Evolutionary conservation across 2,888 invertebrate genomes (phyloP).

Genomic region (Noctua janthe): DNA sequence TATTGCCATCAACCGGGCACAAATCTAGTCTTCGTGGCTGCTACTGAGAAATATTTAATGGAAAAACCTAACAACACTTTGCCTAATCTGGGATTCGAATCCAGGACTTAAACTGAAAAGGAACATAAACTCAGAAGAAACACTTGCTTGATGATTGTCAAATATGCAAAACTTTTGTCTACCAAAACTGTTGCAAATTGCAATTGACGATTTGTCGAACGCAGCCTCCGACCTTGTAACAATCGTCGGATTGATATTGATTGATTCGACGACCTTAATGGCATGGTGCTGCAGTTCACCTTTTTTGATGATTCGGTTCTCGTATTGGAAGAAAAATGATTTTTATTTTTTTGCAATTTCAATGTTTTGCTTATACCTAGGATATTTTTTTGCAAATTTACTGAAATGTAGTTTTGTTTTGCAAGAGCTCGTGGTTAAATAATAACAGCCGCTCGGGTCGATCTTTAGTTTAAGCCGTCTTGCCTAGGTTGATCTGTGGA

Average conservation of each 20-base stretch:
- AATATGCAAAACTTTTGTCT: not conserved
- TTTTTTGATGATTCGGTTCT: slow-evolving; percentile 30
- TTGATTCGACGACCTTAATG: slow-evolving; percentile 48
- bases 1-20: not conserved
- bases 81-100: too few relatives aligned
- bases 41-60: not conserved
- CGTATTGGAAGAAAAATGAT: not conserved
- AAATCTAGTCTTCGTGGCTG: not conserved
- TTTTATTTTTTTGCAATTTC: not conserved
- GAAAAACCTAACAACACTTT: not conserved
- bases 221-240: slow-evolving; percentile 43
- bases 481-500: too few relatives aligned
- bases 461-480: too few relatives aligned
- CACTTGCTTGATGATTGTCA: not conserved
- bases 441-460: too few relatives aligned
- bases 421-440: too few relatives aligned
- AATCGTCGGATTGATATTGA: slow-evolving; percentile 39
- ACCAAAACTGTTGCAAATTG: not conserved
- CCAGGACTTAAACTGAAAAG: too few relatives aligned
- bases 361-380: not conserved
- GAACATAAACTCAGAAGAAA: not conserved
- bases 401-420: not conserved
- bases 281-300: not conserved
- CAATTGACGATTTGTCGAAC: slow-evolving; percentile 44
- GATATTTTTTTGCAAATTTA: not conserved